Percentiles rank a stretch among this genome's conserved stretches.
phyloP scores from a whole-genome alignment of 2,797 vertebrate genomes.

The Scleropages formosus region DNA sequence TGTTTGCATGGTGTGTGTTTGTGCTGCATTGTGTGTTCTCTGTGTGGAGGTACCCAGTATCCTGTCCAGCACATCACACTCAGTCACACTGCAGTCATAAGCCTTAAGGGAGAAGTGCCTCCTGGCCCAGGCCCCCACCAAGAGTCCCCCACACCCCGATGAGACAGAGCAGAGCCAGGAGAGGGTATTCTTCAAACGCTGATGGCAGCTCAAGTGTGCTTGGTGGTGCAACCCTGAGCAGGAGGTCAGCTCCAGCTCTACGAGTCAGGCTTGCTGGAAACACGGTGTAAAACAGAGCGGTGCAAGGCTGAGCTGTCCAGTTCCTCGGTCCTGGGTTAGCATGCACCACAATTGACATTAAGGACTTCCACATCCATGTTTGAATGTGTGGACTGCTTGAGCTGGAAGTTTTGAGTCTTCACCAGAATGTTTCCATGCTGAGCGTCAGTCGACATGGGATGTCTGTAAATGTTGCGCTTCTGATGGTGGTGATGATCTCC shows the following conservation, averaged over 20 bases:
- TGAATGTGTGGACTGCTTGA: no score
- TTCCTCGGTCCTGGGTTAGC: not conserved
- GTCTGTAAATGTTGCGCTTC: no score
- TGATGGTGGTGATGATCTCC: no score
- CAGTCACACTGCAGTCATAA: not conserved
- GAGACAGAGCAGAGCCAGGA: not conserved
- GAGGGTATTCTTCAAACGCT: not conserved
- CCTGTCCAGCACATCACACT: not conserved
- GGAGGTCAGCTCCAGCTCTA: constrained; percentile 1
- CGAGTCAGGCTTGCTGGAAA: constrained; percentile 17
- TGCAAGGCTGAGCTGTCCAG: no score
- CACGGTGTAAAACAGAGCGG: not conserved
- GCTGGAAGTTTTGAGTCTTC: not conserved
- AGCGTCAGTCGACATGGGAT: not conserved
- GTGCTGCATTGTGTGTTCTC: not conserved
- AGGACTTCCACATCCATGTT: not conserved
- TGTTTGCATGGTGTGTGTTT: constrained; percentile 12
- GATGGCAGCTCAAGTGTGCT: not conserved
- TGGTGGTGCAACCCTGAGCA: constrained; percentile 6
- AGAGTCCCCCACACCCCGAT: not conserved
- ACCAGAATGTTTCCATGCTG: not conserved
- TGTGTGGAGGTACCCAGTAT: not conserved
- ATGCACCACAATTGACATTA: not conserved
- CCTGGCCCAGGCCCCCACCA: not conserved
- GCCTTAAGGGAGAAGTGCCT: constrained; percentile 12